Conservation (phyloP, 2,888 invertebrate genomes). For the Prionchulus punctatus region DNA sequence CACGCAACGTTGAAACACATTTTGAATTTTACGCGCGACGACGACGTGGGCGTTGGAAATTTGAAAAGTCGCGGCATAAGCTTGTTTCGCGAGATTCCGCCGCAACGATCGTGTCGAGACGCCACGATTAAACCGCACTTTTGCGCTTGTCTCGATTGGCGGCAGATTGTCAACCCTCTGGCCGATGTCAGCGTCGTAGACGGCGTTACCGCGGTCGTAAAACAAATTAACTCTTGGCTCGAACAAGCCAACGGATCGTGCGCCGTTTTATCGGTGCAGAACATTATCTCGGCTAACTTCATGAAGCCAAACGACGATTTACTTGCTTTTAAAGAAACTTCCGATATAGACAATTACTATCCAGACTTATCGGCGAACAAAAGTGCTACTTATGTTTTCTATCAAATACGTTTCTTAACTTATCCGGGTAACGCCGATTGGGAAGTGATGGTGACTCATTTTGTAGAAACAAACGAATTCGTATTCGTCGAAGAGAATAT, state of each 20-base stretch:
- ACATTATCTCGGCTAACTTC: slow-evolving; percentile 20
- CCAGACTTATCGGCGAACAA: slow-evolving; percentile 13
- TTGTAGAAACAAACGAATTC: slow-evolving; percentile 11
- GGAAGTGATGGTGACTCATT: slow-evolving; percentile 23
- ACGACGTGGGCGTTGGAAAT: neutral
- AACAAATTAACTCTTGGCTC: slow-evolving; percentile 19
- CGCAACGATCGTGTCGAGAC: slow-evolving; percentile 10
- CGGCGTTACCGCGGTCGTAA: slow-evolving; percentile 17
- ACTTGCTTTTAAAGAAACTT: slow-evolving; percentile 17
- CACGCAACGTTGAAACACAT: slow-evolving; percentile 20
- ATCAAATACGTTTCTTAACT: slow-evolving; percentile 21
- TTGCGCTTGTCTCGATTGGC: slow-evolving; percentile 11
- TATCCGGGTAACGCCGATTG: slow-evolving; percentile 24
- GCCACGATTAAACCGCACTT: slow-evolving; percentile 12
- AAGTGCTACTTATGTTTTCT: slow-evolving; percentile 16
- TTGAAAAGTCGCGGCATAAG: neutral
- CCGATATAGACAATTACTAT: slow-evolving; percentile 16
- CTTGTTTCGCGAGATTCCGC: slow-evolving; percentile 11
- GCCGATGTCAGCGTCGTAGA: slow-evolving; percentile 12
- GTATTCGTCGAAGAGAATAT: too few relatives aligned
- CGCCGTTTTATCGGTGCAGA: slow-evolving; percentile 12
- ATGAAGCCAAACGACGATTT: slow-evolving; percentile 18
- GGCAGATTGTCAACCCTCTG: slow-evolving; percentile 12
- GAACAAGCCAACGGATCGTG: slow-evolving; percentile 10
- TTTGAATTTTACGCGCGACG: slow-evolving; percentile 1